Percentiles rank a stretch among this genome's conserved stretches.
phyloP scores from a whole-genome alignment of 2,113 vertebrate species.

The Phyllopteryx taeniolatus region DNA sequence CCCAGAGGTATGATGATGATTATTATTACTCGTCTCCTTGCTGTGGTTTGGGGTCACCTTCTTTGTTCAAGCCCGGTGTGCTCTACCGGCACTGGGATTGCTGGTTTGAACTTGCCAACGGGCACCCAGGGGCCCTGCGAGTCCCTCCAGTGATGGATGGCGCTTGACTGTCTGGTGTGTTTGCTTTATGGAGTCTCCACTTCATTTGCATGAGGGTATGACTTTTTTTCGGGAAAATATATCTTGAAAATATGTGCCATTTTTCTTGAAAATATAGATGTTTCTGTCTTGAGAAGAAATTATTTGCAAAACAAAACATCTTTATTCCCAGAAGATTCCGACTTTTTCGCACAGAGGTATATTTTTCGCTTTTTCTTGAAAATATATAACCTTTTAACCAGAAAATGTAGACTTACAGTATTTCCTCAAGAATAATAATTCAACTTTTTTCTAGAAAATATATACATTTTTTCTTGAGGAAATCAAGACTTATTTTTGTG shows the following conservation, averaged over 20 bases:
- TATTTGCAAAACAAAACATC: neutral
- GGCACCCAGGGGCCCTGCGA: conserved; percentile 47
- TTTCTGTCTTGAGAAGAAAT: neutral
- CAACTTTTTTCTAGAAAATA: no score
- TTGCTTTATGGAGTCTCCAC: conserved; percentile 20
- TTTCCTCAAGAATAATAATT: no score
- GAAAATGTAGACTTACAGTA: no score
- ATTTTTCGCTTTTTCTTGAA: neutral
- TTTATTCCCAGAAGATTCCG: neutral
- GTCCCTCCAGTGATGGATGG: conserved; percentile 61
- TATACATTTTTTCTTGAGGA: no score
- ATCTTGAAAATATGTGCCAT: neutral
- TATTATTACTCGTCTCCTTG: conserved; percentile 64
- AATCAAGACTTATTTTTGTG: neutral
- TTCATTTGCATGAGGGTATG: neutral
- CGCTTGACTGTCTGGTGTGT: conserved; percentile 37
- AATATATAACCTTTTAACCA: no score
- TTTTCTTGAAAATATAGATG: neutral
- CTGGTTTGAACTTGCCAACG: conserved; percentile 56
- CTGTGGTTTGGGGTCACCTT: conserved; percentile 59
- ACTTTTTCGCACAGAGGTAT: neutral
- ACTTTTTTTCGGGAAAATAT: neutral
- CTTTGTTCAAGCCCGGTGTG: conserved; percentile 43
- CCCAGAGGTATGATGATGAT: conserved; percentile 39
- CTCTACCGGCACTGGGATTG: conserved; percentile 26